Conservation (phyloP, 2,797 vertebrate species). For the Anguilla pacifica region DNA sequence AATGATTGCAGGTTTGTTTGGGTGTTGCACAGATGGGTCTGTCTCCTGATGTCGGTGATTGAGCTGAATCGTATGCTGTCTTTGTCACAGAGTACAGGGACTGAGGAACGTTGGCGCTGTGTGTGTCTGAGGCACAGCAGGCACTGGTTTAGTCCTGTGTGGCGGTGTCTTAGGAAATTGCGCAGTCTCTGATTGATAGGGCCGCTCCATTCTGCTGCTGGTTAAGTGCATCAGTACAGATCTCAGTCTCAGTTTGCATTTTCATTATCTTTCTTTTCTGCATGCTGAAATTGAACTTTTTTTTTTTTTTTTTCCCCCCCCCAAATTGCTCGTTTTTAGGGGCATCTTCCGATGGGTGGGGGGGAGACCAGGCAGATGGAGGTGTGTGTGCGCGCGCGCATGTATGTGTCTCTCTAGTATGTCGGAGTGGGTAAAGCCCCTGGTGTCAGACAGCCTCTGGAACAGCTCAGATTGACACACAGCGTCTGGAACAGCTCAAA, state of each 20-base stretch:
- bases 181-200: not conserved
- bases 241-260: not conserved
- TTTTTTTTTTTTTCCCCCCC: not conserved
- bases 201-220: not conserved
- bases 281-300: not conserved
- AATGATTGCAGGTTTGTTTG: no score
- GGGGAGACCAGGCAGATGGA: no score
- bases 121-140: not conserved
- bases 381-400: no score
- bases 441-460: not conserved
- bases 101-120: no score
- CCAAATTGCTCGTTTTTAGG: not conserved
- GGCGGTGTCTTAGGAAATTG: not conserved
- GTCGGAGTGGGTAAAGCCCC: not conserved
- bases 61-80: no score
- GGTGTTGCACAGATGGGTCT: no score
- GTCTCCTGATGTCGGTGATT: no score
- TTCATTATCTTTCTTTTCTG: not conserved
- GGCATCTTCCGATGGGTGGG: not conserved
- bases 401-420: not conserved
- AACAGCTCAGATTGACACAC: not conserved
- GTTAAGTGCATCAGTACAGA: not conserved
- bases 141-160: not conserved
- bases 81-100: no score
- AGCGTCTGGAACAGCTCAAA: not conserved